phyloP scores from a whole-genome alignment of 2,113 vertebrate species.

The Cygnus buccinator region DNA sequence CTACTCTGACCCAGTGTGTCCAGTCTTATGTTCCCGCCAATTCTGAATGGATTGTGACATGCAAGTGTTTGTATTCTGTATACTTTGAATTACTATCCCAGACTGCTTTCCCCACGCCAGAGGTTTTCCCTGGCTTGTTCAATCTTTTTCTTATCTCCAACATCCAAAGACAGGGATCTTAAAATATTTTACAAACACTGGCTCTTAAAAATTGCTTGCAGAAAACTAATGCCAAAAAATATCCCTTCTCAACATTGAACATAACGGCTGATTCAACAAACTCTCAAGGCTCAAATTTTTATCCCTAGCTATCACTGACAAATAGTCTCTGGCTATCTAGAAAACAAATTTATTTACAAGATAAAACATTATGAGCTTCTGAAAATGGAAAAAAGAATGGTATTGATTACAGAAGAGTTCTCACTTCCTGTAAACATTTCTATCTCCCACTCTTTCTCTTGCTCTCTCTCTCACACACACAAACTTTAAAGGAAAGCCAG shows the following conservation, averaged over 20 bases:
- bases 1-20: background rate
- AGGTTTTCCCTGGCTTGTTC: background rate
- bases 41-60: accelerated
- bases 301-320: background rate
- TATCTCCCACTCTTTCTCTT: background rate
- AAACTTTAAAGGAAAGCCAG: conserved; percentile 41
- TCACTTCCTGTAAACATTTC: conserved; percentile 64
- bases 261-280: background rate
- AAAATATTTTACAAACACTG: background rate
- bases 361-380: conserved; percentile 58
- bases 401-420: conserved; percentile 55
- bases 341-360: background rate
- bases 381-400: conserved; percentile 65
- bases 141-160: background rate
- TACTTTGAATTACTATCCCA: background rate
- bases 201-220: background rate
- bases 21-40: background rate
- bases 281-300: background rate
- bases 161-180: background rate
- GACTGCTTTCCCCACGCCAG: background rate
- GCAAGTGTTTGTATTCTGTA: background rate
- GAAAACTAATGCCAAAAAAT: background rate
- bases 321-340: too few species aligned
- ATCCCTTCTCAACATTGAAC: background rate
- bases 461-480: background rate